Evolutionary conservation across 2,888 invertebrate species (phyloP), one percentile per base, ranked within the genome.

Genomic region (Cryptocheilus praepositus): DNA sequence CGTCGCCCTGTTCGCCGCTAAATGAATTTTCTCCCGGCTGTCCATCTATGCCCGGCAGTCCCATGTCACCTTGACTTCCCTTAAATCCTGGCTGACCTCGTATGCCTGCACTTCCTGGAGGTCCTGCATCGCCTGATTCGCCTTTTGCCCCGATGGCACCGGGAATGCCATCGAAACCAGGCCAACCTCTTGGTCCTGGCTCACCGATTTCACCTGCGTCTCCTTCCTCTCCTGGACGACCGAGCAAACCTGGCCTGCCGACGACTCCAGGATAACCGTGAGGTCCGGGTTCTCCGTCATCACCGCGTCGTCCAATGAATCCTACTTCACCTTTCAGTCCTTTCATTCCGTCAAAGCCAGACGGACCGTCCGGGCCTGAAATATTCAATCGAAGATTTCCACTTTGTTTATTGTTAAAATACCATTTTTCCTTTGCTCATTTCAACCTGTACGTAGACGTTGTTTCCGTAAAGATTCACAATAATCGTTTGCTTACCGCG

Each of bases 81-180:
- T 84, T 80, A 5, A 87, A 80, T 8, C 95, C 95, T 2, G 89
- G 83, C 8, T 76, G 82, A 0, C 95, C 95, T 70, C 90, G 90
- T 11, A 84, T 85, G 16, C 96, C 96, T 0, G 91, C 90, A 1
- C 88, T 81, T 2, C 96, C 96, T 69, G 91, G 91, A 51, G 91
- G 89, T 67, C 96, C 97, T 60, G 92, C 92, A 68, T 92, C 92
- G 70, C 97, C 97, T 16, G 90, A 90, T 85, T 95, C 94, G 76
- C 97, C 96, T 89, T 93, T 94, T 7, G 92, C 89, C 43, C 94
- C 94, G 18, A 90, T 87, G 2, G 70, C 58, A 5, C 88, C 88
- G 0, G 69, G 53, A 4, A 78, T 36, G 21, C 88, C 88, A 0
- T 78, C 74, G 44, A 61, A 49, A 53, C 96, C 96, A 61, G 91